Evolutionary conservation across 2,797 vertebrate genomes (phyloP).

Genomic region (Arrhamphus sclerolepis): DNA sequence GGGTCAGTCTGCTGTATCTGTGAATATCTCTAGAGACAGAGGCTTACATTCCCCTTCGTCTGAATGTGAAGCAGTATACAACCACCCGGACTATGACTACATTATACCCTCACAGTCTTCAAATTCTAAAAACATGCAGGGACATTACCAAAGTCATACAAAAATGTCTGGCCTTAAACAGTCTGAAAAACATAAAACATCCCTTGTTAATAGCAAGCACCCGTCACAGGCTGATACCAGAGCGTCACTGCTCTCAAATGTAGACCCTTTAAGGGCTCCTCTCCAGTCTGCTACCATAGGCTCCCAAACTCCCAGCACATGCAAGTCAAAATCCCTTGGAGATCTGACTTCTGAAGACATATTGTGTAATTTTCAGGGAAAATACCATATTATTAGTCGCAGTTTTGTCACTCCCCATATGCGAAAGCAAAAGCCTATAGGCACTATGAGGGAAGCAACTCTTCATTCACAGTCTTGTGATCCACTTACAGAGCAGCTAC

Average conservation of each 20-base stretch:
- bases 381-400: slow-evolving; percentile 94
- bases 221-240: slow-evolving; percentile 35
- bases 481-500: slow-evolving; percentile 90
- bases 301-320: slow-evolving; percentile 75
- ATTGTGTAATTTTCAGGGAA: slow-evolving; percentile 95
- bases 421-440: slow-evolving; percentile 75
- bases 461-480: slow-evolving; percentile 81
- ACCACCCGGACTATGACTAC: slow-evolving; percentile 48
- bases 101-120: slow-evolving; percentile 37
- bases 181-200: slow-evolving; percentile 32
- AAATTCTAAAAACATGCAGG: slow-evolving; percentile 43
- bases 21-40: slow-evolving; percentile 47
- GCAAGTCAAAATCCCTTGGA: slow-evolving; percentile 96
- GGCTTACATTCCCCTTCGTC: slow-evolving; percentile 50
- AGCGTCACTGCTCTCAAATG: slow-evolving; percentile 35
- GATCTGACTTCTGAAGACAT: slow-evolving; percentile 98
- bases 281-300: slow-evolving; percentile 37
- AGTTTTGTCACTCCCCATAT: slow-evolving; percentile 88
- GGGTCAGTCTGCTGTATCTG: slow-evolving; percentile 31
- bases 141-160: slow-evolving; percentile 41
- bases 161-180: slow-evolving; percentile 37
- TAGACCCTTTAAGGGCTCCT: slow-evolving; percentile 38
- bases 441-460: slow-evolving; percentile 50
- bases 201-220: slow-evolving; percentile 15
- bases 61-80: slow-evolving; percentile 58